These are phyloP conservation scores for Murina feae DNA, from an alignment of 2,113 vertebrate species.

Conservation along the genomic window DNA sequence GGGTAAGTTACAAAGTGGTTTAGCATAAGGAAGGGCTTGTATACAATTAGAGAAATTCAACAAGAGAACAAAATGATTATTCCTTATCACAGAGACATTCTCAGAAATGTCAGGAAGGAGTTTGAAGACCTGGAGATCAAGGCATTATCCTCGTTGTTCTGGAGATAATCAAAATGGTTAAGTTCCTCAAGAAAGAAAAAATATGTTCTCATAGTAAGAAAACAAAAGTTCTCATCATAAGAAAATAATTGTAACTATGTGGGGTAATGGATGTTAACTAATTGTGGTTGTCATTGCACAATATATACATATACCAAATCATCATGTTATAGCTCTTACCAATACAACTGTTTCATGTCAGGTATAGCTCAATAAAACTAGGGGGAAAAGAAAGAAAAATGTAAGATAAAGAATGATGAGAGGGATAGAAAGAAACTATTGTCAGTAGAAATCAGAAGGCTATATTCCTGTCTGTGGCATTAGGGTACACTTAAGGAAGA, in stretches of 20 bases:
- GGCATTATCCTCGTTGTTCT: not conserved
- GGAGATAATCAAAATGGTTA: not conserved
- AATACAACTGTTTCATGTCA: not conserved
- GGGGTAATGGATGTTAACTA: not conserved
- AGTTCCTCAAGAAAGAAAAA: not conserved
- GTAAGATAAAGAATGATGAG: not conserved
- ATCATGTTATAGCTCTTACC: not conserved
- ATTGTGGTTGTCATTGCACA: not conserved
- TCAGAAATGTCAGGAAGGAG: constrained; percentile 22
- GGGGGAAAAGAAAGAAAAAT: not conserved
- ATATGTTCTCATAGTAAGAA: not conserved
- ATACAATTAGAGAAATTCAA: not conserved
- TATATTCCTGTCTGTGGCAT: not conserved
- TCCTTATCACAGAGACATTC: not conserved
- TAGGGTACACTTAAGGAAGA: not conserved
- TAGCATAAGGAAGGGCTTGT: not conserved
- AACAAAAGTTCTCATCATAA: not conserved
- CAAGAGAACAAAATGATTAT: not conserved
- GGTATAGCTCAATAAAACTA: not conserved
- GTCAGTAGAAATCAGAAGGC: not conserved
- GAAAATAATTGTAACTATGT: not conserved
- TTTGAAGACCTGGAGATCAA: not conserved
- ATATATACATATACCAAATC: not conserved
- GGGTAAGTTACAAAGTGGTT: not conserved
- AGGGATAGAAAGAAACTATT: not conserved